A percentile compares a stretch with the other conserved stretches of the same genome.
phyloP scores from a whole-genome alignment of 1,140 invertebrate genomes.

The Laupala kohalensis region DNA sequence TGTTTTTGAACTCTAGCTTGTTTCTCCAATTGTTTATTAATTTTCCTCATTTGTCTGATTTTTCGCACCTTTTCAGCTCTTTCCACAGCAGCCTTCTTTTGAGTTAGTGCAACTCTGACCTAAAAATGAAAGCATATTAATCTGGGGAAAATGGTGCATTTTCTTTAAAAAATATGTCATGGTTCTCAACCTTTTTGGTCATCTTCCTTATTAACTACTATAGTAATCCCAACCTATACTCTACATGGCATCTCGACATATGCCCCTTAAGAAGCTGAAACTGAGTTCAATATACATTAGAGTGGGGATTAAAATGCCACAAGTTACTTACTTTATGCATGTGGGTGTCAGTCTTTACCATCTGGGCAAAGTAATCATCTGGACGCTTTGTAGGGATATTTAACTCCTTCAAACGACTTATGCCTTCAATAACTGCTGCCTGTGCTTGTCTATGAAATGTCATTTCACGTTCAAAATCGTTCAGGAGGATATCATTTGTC shows the following conservation, averaged over 20 bases:
- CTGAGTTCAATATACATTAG: neutral
- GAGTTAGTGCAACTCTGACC: constrained; percentile 69
- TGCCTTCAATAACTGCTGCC: constrained; percentile 62
- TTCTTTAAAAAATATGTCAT: neutral
- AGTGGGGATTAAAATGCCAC: neutral
- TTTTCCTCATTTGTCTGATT: constrained; percentile 79
- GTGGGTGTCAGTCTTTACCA: constrained; percentile 94
- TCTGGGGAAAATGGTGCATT: too few species aligned
- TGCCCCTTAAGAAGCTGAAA: too few species aligned
- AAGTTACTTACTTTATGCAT: constrained; percentile 72
- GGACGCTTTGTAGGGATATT: constrained; percentile 71
- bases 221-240: too few species aligned
- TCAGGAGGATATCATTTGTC: constrained; percentile 58
- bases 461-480: constrained; percentile 88
- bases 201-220: neutral
- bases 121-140: too few species aligned
- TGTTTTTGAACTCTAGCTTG: constrained; percentile 66
- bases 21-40: constrained; percentile 78
- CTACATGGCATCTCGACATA: too few species aligned
- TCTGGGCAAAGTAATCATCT: constrained; percentile 96
- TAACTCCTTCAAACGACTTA: constrained; percentile 58
- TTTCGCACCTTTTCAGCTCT: constrained; percentile 80
- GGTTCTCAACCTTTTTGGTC: neutral
- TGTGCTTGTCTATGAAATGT: constrained; percentile 88
- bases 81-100: constrained; percentile 73